Conservation (phyloP, 2,113 vertebrate species). For the Carlito syrichta region DNA sequence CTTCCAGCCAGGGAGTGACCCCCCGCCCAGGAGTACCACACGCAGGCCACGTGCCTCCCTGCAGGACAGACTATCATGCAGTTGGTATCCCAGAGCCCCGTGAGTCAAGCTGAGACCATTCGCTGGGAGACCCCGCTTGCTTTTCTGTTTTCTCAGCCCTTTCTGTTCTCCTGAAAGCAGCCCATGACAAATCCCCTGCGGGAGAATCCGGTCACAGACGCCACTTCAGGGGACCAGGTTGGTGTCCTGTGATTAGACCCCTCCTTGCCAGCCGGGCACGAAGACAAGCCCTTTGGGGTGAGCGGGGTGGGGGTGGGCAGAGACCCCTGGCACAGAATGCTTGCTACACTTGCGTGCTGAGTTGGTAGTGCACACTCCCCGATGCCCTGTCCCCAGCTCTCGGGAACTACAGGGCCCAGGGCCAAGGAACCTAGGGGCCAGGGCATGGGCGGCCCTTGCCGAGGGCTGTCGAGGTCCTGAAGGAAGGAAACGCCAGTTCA, state of each 20-base stretch:
- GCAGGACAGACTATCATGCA: rapidly evolving
- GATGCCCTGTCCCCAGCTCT: rapidly evolving
- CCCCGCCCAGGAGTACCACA: neutral
- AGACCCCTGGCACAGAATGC: rapidly evolving
- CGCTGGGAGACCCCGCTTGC: neutral
- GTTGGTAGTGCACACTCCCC: neutral
- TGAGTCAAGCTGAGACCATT: too few relatives aligned
- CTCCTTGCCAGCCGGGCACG: neutral
- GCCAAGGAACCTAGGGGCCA: too few relatives aligned
- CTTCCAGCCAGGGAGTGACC: too few relatives aligned
- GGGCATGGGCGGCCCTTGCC: rapidly evolving
- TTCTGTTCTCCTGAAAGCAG: neutral
- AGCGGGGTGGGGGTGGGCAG: neutral
- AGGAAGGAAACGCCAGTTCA: neutral
- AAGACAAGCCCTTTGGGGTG: neutral
- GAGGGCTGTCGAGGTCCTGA: neutral
- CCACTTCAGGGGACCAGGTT: neutral
- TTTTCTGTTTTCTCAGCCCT: rapidly evolving
- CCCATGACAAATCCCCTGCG: too few relatives aligned
- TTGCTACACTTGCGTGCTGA: rapidly evolving
- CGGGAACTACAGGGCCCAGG: neutral
- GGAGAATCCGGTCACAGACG: too few relatives aligned
- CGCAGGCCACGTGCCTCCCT: too few relatives aligned
- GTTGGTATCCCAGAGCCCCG: rapidly evolving
- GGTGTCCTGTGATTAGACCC: neutral